Conservation (phyloP, 1,140 invertebrate species). For the Penaeus japonicus region DNA sequence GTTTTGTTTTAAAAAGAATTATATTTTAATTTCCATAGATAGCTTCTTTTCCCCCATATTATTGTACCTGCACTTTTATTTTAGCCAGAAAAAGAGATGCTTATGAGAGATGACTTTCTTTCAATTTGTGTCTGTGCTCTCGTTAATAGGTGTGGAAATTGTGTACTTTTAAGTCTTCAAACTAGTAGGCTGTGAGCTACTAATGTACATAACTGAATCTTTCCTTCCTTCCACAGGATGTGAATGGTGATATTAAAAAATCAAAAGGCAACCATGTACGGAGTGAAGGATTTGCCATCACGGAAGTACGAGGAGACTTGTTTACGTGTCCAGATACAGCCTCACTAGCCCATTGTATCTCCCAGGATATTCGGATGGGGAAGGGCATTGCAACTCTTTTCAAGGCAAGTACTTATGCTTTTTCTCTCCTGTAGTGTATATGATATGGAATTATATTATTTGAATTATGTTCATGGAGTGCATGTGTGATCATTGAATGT, state of each 20-base stretch:
- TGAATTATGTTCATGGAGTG: too few relatives aligned
- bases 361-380: conserved; percentile 52
- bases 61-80: too few relatives aligned
- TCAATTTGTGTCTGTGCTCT: too few relatives aligned
- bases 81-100: too few relatives aligned
- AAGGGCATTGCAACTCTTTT: conserved; percentile 50
- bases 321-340: conserved; percentile 47
- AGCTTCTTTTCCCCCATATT: too few relatives aligned
- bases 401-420: conserved; percentile 23
- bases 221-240: conserved; percentile 22
- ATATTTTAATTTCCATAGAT: too few relatives aligned
- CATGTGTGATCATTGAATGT: too few relatives aligned
- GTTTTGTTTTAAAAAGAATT: too few relatives aligned
- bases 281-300: conserved; percentile 50
- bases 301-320: conserved; percentile 46
- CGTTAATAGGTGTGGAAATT: too few relatives aligned
- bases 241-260: conserved; percentile 50
- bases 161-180: too few relatives aligned
- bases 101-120: too few relatives aligned
- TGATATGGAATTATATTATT: neutral
- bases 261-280: conserved; percentile 49
- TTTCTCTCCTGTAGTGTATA: neutral
- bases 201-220: neutral
- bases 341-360: conserved; percentile 50
- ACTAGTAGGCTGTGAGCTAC: too few relatives aligned